Conservation (phyloP, 1,140 invertebrate species). For the Eubasilissa regina region DNA sequence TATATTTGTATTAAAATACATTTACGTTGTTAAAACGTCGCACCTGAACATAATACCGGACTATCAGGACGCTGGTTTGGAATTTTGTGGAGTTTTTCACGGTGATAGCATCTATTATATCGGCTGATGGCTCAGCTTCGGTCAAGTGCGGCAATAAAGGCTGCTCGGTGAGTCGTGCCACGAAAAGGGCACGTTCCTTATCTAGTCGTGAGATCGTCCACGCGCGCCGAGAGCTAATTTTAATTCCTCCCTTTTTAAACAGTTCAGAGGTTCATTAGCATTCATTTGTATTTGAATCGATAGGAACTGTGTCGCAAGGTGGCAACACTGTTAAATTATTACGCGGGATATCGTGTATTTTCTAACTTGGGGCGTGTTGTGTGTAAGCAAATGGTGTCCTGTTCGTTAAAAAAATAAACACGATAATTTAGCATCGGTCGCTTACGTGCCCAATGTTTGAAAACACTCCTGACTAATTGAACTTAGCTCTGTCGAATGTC, state of each 20-base stretch:
- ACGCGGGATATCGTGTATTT: conserved; percentile 37
- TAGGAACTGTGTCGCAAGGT: conserved; percentile 51
- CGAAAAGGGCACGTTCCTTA: conserved; percentile 21
- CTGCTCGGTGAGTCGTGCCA: background rate
- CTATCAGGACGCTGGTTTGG: no score
- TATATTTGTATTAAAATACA: no score
- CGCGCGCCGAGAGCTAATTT: conserved; percentile 56
- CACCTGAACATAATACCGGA: no score
- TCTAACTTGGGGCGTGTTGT: conserved; percentile 14
- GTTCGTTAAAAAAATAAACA: conserved; percentile 27
- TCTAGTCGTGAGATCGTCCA: conserved; percentile 41
- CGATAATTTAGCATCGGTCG: conserved; percentile 26
- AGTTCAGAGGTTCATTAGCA: conserved; percentile 56
- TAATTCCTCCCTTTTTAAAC: conserved; percentile 48
- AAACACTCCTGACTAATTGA: conserved; percentile 4
- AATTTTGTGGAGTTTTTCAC: no score
- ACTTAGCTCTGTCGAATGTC: background rate
- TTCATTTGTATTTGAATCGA: conserved; percentile 58
- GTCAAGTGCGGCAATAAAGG: background rate
- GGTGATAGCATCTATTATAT: no score
- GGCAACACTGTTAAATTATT: conserved; percentile 48
- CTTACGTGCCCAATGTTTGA: background rate
- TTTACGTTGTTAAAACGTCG: no score
- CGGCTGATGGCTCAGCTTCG: background rate
- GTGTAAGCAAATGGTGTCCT: background rate